phyloP scores from a whole-genome alignment of 2,113 vertebrate species.

The Bothrops jararaca region DNA sequence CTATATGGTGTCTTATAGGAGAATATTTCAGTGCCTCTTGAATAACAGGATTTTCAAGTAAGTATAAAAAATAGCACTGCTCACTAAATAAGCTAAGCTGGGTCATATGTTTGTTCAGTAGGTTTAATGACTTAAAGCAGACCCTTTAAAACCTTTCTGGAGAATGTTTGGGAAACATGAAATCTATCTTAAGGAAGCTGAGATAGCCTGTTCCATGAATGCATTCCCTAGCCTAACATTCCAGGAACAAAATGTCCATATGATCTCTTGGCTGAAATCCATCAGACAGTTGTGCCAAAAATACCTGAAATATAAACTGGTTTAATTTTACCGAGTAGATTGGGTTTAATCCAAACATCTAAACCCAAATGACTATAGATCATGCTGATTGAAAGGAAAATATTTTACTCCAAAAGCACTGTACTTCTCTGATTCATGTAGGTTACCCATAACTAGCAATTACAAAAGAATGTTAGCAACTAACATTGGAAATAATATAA shows the following conservation, averaged over 20 bases:
- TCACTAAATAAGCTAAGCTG: not conserved
- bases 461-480: conserved; percentile 33
- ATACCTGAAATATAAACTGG: conserved; percentile 10
- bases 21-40: not conserved
- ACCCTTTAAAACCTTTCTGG: not conserved
- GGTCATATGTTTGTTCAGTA: not conserved
- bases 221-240: conserved; percentile 14
- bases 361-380: not conserved
- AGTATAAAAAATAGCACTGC: not conserved
- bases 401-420: not conserved
- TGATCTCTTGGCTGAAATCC: conserved; percentile 2
- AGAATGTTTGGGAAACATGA: not conserved
- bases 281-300: conserved; percentile 18
- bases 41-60: not conserved
- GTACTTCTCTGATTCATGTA: conserved; percentile 20
- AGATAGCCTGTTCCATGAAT: conserved; percentile 1
- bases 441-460: conserved; percentile 32
- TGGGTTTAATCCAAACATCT: conserved; percentile 1
- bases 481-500: not conserved
- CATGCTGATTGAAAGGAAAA: conserved; percentile 20
- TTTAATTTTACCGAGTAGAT: conserved; percentile 2
- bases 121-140: conserved; percentile 2
- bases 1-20: not conserved
- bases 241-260: conserved; percentile 23
- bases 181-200: conserved; percentile 25